These are phyloP conservation scores for Saguinus imperator DNA, from an alignment of 2,113 vertebrate genomes.

Conservation along the genomic window DNA sequence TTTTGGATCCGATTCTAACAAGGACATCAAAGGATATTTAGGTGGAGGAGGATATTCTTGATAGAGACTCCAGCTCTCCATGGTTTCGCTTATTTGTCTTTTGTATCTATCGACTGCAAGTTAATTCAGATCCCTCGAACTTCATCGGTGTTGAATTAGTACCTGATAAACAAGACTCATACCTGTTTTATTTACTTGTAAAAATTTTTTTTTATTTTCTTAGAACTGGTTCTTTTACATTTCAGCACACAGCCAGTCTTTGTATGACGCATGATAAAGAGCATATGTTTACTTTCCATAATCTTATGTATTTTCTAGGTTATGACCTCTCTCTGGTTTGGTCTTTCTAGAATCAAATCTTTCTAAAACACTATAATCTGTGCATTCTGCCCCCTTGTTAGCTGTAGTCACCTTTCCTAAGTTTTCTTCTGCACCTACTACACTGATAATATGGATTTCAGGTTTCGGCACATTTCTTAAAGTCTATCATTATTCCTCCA, in stretches of 20 bases:
- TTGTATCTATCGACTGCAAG: not conserved
- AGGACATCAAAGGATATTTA: not conserved
- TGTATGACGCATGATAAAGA: not conserved
- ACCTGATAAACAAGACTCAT: not conserved
- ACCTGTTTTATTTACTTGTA: not conserved
- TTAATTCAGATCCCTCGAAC: not conserved
- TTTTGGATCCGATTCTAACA: not conserved
- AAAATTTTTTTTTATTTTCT: not conserved
- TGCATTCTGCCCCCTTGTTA: not conserved
- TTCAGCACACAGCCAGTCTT: not conserved
- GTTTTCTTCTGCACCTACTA: not conserved
- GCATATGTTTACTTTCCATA: not conserved
- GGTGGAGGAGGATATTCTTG: not conserved
- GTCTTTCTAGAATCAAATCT: not conserved
- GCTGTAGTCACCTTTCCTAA: not conserved
- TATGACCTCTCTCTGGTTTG: not conserved
- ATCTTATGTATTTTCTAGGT: not conserved
- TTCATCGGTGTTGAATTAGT: not conserved
- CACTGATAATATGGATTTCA: slow-evolving; percentile 16
- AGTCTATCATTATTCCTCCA: not conserved
- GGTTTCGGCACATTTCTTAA: not conserved
- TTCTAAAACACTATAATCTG: not conserved
- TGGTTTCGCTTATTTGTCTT: not conserved
- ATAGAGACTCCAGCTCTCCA: not conserved
- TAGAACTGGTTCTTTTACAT: not conserved